Conservation (phyloP, 2,888 invertebrate species). For the Meteorus cinctellus region DNA sequence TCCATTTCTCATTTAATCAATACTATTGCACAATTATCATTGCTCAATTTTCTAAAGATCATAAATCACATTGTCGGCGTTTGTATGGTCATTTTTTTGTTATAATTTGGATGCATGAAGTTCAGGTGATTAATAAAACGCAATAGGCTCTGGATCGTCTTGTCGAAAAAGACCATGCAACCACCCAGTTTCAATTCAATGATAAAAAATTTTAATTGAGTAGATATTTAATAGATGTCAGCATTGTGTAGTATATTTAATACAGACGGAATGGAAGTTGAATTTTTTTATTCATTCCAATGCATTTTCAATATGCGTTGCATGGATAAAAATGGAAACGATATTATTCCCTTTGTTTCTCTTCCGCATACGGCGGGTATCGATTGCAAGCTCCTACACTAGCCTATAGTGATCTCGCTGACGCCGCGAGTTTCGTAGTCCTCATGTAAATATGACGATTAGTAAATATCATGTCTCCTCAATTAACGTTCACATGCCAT, state of each 20-base stretch:
- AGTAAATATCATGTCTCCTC: constrained; percentile 25
- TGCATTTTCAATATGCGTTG: background rate
- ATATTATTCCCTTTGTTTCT: constrained; percentile 51
- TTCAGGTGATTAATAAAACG: background rate
- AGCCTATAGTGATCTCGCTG: constrained; percentile 15
- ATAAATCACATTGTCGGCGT: no score
- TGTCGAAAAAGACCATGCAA: constrained; percentile 16
- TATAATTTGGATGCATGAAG: constrained; percentile 3
- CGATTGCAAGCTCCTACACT: constrained; percentile 60
- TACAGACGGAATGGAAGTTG: background rate
- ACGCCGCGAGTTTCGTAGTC: constrained; percentile 23
- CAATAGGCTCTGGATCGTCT: constrained; percentile 28
- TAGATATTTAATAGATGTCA: background rate
- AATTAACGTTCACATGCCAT: background rate
- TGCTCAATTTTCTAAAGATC: no score
- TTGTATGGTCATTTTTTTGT: constrained; percentile 12
- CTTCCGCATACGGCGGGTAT: constrained; percentile 58
- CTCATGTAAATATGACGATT: constrained; percentile 10
- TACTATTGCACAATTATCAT: no score
- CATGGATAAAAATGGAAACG: background rate
- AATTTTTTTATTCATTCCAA: no score
- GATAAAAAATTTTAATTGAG: constrained; percentile 8
- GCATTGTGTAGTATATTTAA: background rate
- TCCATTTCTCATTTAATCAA: no score
- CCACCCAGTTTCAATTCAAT: constrained; percentile 8